These are phyloP conservation scores for Griposia aprilina DNA, from an alignment of 2,888 invertebrate species.

Conservation along the genomic window DNA sequence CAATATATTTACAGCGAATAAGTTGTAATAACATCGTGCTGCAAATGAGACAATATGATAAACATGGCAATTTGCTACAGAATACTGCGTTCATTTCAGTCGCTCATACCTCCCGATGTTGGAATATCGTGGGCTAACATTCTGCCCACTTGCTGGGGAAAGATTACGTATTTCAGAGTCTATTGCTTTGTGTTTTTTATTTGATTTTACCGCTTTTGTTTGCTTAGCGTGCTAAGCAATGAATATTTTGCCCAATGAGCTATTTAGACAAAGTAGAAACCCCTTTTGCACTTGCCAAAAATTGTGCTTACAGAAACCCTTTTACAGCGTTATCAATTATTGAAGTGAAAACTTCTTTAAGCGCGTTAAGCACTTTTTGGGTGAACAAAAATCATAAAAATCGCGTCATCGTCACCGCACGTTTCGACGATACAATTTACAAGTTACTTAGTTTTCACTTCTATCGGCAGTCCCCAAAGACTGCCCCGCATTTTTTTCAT, in stretches of 20 bases:
- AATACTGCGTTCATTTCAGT: slow-evolving; percentile 75
- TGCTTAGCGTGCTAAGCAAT: background rate
- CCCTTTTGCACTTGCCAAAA: background rate
- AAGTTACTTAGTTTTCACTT: no score
- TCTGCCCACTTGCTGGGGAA: slow-evolving; percentile 72
- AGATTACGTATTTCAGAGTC: slow-evolving; percentile 66
- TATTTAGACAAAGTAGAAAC: background rate
- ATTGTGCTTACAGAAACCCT: background rate
- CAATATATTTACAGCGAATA: slow-evolving; percentile 39
- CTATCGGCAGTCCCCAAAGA: no score
- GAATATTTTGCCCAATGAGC: background rate
- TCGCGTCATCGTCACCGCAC: no score
- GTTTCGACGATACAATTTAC: no score
- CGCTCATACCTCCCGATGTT: slow-evolving; percentile 73
- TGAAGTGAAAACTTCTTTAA: no score
- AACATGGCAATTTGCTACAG: slow-evolving; percentile 58
- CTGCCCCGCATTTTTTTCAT: no score
- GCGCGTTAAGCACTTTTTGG: no score
- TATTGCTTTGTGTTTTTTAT: slow-evolving; percentile 27
- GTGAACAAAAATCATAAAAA: no score
- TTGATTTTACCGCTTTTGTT: background rate
- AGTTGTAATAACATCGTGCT: slow-evolving; percentile 52
- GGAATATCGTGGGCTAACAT: slow-evolving; percentile 73
- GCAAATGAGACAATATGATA: slow-evolving; percentile 59
- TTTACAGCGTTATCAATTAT: background rate